Percentiles rank a stretch among this genome's conserved stretches.
phyloP scores from a whole-genome alignment of 2,797 vertebrate genomes.

The Tauraco hartlaubi region DNA sequence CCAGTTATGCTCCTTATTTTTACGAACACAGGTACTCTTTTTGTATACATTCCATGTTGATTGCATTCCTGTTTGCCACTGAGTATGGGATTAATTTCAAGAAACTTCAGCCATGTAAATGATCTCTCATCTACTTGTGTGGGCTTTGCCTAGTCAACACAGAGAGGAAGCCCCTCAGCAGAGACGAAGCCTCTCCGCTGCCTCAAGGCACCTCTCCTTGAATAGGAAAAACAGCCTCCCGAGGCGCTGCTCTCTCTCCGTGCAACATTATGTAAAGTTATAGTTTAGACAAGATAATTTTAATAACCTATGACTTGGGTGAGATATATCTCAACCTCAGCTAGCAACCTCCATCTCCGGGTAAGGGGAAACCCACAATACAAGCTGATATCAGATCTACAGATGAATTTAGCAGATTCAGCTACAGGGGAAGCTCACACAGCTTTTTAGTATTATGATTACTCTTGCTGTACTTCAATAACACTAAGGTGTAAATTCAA shows the following conservation, averaged over 20 bases:
- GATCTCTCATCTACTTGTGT: neutral
- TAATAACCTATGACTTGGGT: neutral
- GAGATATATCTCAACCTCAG: too few species aligned
- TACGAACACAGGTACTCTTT: too few species aligned
- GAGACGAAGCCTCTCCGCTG: neutral
- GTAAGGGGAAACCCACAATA: neutral
- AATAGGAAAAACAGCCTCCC: neutral
- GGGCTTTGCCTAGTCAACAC: neutral
- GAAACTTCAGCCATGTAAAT: neutral
- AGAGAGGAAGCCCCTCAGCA: neutral
- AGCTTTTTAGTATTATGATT: neutral
- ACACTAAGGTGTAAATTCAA: slow-evolving; percentile 53
- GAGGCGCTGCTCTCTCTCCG: neutral
- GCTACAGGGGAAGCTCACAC: neutral
- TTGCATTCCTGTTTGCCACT: neutral
- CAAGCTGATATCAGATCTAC: neutral
- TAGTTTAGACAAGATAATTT: neutral
- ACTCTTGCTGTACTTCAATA: slow-evolving; percentile 41
- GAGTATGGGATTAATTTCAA: neutral
- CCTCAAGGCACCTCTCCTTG: neutral
- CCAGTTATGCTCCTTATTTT: neutral
- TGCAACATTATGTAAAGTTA: accelerated
- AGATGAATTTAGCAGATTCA: neutral
- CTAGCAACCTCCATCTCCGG: neutral
- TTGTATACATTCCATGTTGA: accelerated